Evolutionary conservation across 2,888 invertebrate genomes (phyloP).

Genomic region (Diaperis boleti): DNA sequence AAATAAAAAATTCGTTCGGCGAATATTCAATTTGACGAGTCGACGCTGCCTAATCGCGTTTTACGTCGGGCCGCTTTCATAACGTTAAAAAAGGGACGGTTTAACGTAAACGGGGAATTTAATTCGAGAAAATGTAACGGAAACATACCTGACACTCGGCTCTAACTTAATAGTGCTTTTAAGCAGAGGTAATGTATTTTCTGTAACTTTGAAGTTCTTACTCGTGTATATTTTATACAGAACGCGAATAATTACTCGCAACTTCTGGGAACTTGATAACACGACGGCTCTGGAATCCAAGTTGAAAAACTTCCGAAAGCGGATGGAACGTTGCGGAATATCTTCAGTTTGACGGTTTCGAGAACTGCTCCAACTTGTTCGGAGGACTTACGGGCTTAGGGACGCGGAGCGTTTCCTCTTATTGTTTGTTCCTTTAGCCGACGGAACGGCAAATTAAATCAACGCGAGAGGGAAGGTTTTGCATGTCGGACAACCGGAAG

Average conservation of each 20-base stretch:
- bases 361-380: neutral
- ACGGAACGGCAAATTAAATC: neutral
- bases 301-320: neutral
- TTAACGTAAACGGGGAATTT: neutral
- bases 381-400: too few relatives aligned
- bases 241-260: constrained; percentile 16
- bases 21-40: constrained; percentile 17
- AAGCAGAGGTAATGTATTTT: constrained; percentile 1
- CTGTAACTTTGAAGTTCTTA: constrained; percentile 5
- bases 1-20: constrained; percentile 43
- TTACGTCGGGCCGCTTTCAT: neutral
- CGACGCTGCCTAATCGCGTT: neutral
- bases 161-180: constrained; percentile 5
- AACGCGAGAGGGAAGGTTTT: neutral
- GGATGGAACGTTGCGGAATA: neutral
- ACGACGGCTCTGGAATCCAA: neutral
- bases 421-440: too few relatives aligned
- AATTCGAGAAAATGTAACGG: neutral
- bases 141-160: neutral
- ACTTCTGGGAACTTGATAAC: constrained; percentile 3
- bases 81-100: neutral
- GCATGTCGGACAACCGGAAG: constrained; percentile 17
- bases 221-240: constrained; percentile 5
- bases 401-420: too few relatives aligned
- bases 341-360: neutral